Percentiles rank a stretch among this genome's conserved stretches.
Conservation (phyloP, 2,113 vertebrate genomes). For the Sceloporus tristichus region DNA sequence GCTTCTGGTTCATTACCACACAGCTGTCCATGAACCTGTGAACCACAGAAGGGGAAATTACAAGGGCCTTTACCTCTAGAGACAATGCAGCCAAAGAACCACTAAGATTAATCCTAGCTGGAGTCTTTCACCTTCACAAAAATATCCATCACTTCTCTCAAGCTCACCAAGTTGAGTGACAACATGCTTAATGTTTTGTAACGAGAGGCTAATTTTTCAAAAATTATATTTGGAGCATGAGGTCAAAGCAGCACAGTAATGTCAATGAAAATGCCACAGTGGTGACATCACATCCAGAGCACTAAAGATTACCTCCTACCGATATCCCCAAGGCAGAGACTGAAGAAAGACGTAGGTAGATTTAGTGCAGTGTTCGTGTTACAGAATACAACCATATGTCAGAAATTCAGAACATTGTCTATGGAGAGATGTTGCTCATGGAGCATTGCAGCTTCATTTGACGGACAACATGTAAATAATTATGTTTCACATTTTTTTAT, state of each 20-base stretch:
- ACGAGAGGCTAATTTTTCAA: slow-evolving; percentile 71
- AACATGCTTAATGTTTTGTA: slow-evolving; percentile 71
- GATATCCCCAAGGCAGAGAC: slow-evolving; percentile 64
- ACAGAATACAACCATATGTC: slow-evolving; percentile 74
- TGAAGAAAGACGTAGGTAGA: slow-evolving; percentile 53
- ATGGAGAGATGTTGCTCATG: slow-evolving; percentile 15
- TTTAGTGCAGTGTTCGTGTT: slow-evolving; percentile 63
- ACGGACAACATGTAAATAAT: neutral
- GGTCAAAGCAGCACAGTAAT: slow-evolving; percentile 51
- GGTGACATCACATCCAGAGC: slow-evolving; percentile 72
- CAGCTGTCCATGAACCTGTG: slow-evolving; percentile 15
- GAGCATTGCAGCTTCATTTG: neutral
- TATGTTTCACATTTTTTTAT: slow-evolving; percentile 20
- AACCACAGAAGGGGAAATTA: slow-evolving; percentile 26
- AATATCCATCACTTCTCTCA: slow-evolving; percentile 57
- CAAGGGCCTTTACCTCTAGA: slow-evolving; percentile 58
- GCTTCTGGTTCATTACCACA: slow-evolving; percentile 27
- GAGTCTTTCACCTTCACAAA: slow-evolving; percentile 40
- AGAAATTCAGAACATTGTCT: slow-evolving; percentile 25
- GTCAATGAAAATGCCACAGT: slow-evolving; percentile 71
- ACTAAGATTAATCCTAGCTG: slow-evolving; percentile 51
- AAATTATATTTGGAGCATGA: slow-evolving; percentile 61
- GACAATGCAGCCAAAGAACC: slow-evolving; percentile 22
- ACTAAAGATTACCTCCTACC: slow-evolving; percentile 72
- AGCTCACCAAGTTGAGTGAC: slow-evolving; percentile 64